A percentile compares a stretch with the other conserved stretches of the same genome.
Evolutionary conservation across 2,888 invertebrate genomes (phyloP).

Genomic region (Cataglyphis cursor): DNA sequence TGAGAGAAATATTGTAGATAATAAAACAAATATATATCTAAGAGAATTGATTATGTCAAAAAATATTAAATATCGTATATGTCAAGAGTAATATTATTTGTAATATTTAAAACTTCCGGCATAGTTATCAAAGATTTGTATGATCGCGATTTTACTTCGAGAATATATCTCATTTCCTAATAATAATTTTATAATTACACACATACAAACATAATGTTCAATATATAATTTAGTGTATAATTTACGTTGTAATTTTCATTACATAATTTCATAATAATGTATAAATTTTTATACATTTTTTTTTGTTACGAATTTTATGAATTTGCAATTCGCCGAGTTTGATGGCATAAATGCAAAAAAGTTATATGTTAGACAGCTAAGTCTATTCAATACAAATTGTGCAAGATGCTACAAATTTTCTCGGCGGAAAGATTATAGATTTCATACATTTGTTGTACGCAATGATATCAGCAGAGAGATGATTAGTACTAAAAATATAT

Average conservation of each 20-base stretch:
- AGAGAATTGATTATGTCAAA: slow-evolving; percentile 8
- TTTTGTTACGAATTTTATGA: neutral
- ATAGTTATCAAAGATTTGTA: slow-evolving; percentile 47
- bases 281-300: neutral
- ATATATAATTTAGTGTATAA: slow-evolving; percentile 13
- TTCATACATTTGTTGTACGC: neutral
- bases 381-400: neutral
- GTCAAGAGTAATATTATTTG: neutral
- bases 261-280: slow-evolving; percentile 24
- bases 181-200: neutral
- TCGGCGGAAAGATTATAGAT: neutral
- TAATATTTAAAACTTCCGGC: slow-evolving; percentile 12
- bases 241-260: slow-evolving; percentile 3
- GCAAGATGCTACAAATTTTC: neutral
- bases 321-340: neutral
- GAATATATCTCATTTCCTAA: neutral
- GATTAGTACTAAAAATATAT: neutral
- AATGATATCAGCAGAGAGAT: neutral
- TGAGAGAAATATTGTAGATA: neutral
- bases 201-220: slow-evolving; percentile 1
- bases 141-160: slow-evolving; percentile 10
- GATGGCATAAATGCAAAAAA: neutral
- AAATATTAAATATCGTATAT: neutral
- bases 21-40: neutral
- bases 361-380: neutral